Base-by-base conservation (phyloP, 2,113 vertebrate species). In the Sinocyclocheilus grahami region DNA sequence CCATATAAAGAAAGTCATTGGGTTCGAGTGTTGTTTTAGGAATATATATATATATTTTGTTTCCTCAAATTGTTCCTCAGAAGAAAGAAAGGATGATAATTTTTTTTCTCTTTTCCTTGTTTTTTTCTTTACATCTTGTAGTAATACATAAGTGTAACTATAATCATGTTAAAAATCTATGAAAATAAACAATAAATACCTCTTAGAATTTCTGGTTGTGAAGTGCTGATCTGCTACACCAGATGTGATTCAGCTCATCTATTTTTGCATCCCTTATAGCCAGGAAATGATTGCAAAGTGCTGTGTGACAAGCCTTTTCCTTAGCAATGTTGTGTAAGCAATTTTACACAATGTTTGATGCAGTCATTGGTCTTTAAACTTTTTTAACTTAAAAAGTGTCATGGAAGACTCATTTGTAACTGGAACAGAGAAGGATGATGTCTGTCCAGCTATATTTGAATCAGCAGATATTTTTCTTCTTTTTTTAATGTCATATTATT, bases 271-370 rank as follows among this genome's bases (percentile, higher is more conserved):
- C 20, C 37, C 30, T 16, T 60, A 22, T 13, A 79, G 24, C 18
- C 79, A 82, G 79, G 79, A 82, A 82, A 82, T 51, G 62, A 24
- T 82, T 82, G 79, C 39, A 51, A 48, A 65, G 24, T 10, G 3
- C 0, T 20, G 14, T 67, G 14, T 3, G 4, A 22, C 78, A 81
- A 82, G 39, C 60, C 79, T 20, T 82, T 51, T 13, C 42, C 62
- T 67, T 27, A 11, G 7, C 33, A 3, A 0, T 82, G 79, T 67
- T 82, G 79, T 51, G 62, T 67, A 82, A 67, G 79, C 62, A 22
- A 14, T 27, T 82, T 82, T 22, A n/a, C 20, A 12, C 62, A 33
- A 8, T 62, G 33, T 37, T 24, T 13, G 5, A 8, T 63, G 8
- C 75, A 20, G 27, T 5, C 18, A 18, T 11, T n/a, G 69, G 9